phyloP scores from a whole-genome alignment of 2,113 vertebrate genomes.

The Halcyon malimbica region DNA sequence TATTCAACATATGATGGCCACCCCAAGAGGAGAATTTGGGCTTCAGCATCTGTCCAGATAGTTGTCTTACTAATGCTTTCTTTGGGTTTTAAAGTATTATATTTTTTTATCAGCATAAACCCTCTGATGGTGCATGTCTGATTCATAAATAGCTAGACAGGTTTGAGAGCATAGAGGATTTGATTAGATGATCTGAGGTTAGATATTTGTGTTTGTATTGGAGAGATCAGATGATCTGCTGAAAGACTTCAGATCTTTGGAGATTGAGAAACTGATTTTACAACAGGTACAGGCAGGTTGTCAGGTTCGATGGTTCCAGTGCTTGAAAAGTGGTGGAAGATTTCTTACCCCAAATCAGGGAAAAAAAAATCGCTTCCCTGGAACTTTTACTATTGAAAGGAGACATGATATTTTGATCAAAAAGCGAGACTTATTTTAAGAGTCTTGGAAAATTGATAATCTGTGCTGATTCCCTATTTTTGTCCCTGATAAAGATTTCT shows the following conservation, averaged over 20 bases:
- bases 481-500: not conserved
- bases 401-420: not conserved
- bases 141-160: not conserved
- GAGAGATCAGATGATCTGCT: not conserved
- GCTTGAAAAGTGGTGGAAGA: not conserved
- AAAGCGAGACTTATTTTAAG: not conserved
- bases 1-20: not conserved
- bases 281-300: not conserved
- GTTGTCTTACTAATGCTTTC: not conserved
- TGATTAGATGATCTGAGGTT: constrained; percentile 16
- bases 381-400: not conserved
- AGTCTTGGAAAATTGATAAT: not conserved
- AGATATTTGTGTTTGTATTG: not conserved
- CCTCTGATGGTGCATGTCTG: not conserved
- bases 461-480: not conserved
- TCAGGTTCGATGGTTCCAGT: not conserved
- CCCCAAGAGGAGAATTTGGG: not conserved
- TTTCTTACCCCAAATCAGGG: not conserved
- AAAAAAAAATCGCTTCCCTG: not conserved
- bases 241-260: not conserved
- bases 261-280: not conserved
- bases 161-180: constrained; percentile 15
- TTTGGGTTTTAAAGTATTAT: not conserved
- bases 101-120: not conserved
- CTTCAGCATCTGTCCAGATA: not conserved